Conservation (phyloP, 2,888 invertebrate species). For the Neoitamus cyanurus region DNA sequence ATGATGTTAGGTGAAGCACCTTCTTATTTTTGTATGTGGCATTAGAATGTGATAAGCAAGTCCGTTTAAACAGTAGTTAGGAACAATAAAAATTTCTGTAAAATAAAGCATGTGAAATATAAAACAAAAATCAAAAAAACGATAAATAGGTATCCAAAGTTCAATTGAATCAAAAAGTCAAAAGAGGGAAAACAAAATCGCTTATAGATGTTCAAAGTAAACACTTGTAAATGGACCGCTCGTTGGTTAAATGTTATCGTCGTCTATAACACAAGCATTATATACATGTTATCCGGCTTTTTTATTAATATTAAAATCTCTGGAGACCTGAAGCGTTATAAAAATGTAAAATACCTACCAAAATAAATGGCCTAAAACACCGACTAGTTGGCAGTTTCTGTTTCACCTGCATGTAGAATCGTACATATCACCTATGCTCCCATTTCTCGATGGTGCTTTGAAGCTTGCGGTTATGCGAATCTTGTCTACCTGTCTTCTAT, state of each 20-base stretch:
- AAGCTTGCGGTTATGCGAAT: not conserved
- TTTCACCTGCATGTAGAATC: conserved; percentile 4
- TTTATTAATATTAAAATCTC: not conserved
- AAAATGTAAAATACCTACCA: not conserved
- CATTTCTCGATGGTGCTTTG: not conserved
- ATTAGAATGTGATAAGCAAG: not conserved
- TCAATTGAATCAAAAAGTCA: not conserved
- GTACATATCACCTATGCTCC: not conserved
- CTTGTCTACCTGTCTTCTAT: conserved; percentile 3
- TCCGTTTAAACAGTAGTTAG: not conserved
- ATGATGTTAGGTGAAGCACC: too few relatives aligned
- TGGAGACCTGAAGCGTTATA: not conserved
- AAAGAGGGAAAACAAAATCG: conserved; percentile 38
- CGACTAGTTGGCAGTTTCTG: not conserved
- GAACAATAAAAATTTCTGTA: not conserved
- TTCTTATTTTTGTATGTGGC: too few relatives aligned
- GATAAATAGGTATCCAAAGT: not conserved
- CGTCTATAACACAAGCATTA: conserved; percentile 14
- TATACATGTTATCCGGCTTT: conserved; percentile 11
- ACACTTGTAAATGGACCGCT: not conserved
- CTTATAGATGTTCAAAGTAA: conserved; percentile 39
- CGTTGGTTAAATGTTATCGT: conserved; percentile 5
- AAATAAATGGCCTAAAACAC: conserved; percentile 24
- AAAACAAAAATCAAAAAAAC: not conserved
- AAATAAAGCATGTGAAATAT: not conserved